These are phyloP conservation scores for Drosophila parabipectinata DNA, from an alignment of 1,140 invertebrate species.

Conservation along the genomic window DNA sequence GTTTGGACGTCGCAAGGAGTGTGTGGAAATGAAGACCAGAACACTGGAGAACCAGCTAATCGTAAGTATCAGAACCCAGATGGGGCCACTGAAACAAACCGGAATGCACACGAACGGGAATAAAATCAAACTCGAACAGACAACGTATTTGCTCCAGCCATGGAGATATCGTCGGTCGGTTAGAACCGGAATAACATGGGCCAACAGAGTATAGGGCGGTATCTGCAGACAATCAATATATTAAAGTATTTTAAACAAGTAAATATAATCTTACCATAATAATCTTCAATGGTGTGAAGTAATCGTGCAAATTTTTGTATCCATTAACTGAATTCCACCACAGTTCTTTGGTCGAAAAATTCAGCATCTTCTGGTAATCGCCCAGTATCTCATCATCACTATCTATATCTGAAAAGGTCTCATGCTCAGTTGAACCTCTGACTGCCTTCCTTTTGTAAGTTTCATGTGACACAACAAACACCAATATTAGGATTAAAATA, in stretches of 20 bases:
- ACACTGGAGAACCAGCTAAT: slow-evolving; percentile 11
- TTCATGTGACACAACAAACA: slow-evolving; percentile 27
- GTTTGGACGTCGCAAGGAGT: slow-evolving; percentile 27
- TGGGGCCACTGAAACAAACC: accelerated
- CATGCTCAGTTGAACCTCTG: accelerated
- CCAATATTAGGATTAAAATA: neutral
- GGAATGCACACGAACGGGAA: slow-evolving; percentile 29
- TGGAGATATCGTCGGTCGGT: neutral
- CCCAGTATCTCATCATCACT: slow-evolving; percentile 34
- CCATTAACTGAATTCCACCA: slow-evolving; percentile 43
- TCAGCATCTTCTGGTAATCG: neutral
- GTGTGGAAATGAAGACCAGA: slow-evolving; percentile 20
- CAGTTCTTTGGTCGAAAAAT: neutral
- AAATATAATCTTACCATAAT: slow-evolving; percentile 12
- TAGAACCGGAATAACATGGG: slow-evolving; percentile 30
- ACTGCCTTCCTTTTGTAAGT: neutral
- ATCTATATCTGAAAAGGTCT: neutral
- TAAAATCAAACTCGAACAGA: slow-evolving; percentile 1
- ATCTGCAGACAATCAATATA: neutral
- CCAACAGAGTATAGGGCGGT: slow-evolving; percentile 6
- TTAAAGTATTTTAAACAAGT: neutral
- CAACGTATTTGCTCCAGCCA: slow-evolving; percentile 23
- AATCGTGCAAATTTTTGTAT: slow-evolving; percentile 17
- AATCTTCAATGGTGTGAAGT: neutral
- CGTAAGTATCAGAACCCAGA: neutral